Base-by-base conservation (phyloP, 2,797 vertebrate genomes). In the Chaetophractus vellerosus region DNA sequence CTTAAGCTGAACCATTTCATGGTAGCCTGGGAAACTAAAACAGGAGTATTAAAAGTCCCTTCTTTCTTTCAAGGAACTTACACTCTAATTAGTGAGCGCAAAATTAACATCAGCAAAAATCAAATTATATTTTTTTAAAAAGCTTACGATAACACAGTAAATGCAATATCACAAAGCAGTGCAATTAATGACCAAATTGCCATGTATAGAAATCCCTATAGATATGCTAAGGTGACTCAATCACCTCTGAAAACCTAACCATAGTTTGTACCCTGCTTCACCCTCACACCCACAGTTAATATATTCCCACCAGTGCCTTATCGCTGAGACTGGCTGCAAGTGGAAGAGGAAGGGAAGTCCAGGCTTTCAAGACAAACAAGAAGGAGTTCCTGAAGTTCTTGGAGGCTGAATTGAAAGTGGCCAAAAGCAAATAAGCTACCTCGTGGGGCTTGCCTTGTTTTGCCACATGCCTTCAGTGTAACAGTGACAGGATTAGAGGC, bases 31-130 rank as follows among this genome's bases (percentile, higher is more conserved):
- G 52, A 55, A 55, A 55, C 52, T 55, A 19, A 55, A 55, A 55
- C 52, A 52, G 18, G 50, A 10, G 6, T 33, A 33, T 38, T 0
- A 59, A 41, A 61, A 66, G 41, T 0, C 24, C 55, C 33, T 71
- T 81, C 28, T 59, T 90, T 52, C 78, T 93, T 91, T 86, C 88
- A 71, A n/a, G 72, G 33, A 94, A 71, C 36, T 85, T 88, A 61
- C 2, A 31, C 18, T 78, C 23, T 63, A 69, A 85, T 63, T 59
- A 64, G 21, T 61, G 16, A 87, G 28, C 2, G 52, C 88, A 91
- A 91, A 78, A 9, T 78, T 68, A 90, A 59, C 33, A 83, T 55
- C 33, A 69, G 15, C 57, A 82, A 83, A 82, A 8, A 63, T 68
- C 36, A 66, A 57, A 28, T 71, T 33, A 76, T 9, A 16, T 16